Base-by-base conservation (phyloP, 2,113 vertebrate genomes). In the Cettia cetti region DNA sequence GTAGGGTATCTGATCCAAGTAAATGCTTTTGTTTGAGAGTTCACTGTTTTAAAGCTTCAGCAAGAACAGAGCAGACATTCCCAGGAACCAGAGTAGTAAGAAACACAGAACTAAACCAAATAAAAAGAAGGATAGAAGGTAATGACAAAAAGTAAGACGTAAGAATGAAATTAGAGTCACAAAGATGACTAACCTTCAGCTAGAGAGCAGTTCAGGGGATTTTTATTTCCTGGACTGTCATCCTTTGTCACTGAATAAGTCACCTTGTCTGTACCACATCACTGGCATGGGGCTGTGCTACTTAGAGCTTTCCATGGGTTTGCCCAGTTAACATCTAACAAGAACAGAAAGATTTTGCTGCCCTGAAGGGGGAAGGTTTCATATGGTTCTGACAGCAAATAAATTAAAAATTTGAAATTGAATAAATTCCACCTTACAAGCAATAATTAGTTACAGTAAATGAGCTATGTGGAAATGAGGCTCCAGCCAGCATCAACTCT, bases 401-500 rank as follows among this genome's bases (percentile, higher is more conserved):
- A 94, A 92, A 90, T 64, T 57, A 76, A 39, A 74, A 77, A 20
- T 3, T 17, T 68, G 27, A 35, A 68, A 66, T 37, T 2, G 52
- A 81, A 39, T 39, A 16, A 68, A 47, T 45, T 69, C 24, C 69
- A 80, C 57, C 89, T 52, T 49, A 76, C 28, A 37, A 15, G 80
- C 60, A 94, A 65, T 91, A 52, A 71, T 92, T 90, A 96, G 82
- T 75, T 93, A 80, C 33, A 90, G 72, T 60, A 82, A 95, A 81
- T 65, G 49, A 97, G 82, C 56, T 82, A 64, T 33, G 61, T 54
- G 52, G 60, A 93, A 86, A 68, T 35, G 68, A 86, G 70, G 87
- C 71, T 96, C 54, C 61, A 97, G 95, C 26, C 74, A 81, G 24
- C 81, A 97, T 8, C 94, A 94, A 82, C 94, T 92, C 83, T 80